Conservation (phyloP, 23 tunicate genomes). For the Clavelina lepadiformis region DNA sequence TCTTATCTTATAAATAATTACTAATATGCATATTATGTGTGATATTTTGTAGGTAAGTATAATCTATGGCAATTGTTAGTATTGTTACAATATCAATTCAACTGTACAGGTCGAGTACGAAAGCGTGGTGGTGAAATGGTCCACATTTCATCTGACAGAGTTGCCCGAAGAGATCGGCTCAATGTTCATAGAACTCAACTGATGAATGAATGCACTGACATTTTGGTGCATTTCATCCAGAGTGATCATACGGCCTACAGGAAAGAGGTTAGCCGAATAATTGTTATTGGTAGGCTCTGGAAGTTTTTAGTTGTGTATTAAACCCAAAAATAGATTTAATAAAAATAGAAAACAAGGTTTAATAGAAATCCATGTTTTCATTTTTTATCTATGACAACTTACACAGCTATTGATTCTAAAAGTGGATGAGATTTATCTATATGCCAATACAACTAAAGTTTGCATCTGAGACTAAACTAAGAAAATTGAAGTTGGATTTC, state of each 20-base stretch:
- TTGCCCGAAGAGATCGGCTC: slow-evolving; percentile 9
- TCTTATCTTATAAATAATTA: background rate
- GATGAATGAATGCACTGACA: slow-evolving; percentile 26
- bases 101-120: slow-evolving; percentile 34
- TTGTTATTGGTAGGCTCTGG: background rate
- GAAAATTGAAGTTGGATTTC: no score
- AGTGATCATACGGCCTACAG: background rate
- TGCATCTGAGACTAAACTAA: no score
- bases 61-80: background rate
- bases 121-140: slow-evolving; percentile 26
- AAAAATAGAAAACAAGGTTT: no score
- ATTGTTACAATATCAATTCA: background rate
- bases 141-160: slow-evolving; percentile 16
- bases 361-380: no score
- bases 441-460: no score
- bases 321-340: background rate
- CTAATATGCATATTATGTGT: no score
- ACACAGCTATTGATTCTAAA: no score
- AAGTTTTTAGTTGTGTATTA: no score
- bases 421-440: no score
- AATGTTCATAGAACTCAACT: slow-evolving; percentile 14
- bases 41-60: no score
- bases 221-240: slow-evolving; percentile 4
- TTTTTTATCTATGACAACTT: no score
- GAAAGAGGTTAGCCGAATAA: no score